Conservation (phyloP, 2,888 invertebrate species). For the Drosophila diplacantha region DNA sequence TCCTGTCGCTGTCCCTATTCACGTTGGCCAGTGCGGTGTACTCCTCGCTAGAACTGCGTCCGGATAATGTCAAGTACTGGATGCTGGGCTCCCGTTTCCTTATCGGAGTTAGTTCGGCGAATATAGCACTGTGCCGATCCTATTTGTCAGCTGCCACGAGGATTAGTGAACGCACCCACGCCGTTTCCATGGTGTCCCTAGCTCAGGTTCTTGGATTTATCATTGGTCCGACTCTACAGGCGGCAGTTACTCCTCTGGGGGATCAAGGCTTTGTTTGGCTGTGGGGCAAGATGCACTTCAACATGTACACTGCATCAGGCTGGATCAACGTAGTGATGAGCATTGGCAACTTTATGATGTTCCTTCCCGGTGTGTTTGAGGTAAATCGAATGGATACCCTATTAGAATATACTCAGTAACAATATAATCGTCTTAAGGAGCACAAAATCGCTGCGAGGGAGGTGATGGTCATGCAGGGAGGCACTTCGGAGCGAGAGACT, state of each 20-base stretch:
- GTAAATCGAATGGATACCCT: constrained; percentile 70
- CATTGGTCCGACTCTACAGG: constrained; percentile 90
- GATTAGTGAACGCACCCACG: constrained; percentile 87
- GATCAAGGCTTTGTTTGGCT: constrained; percentile 80
- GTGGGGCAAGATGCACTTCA: constrained; percentile 81
- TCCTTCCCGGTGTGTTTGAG: constrained; percentile 86
- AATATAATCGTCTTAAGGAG: constrained; percentile 75
- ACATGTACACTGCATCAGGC: constrained; percentile 92
- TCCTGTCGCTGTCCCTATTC: constrained; percentile 85
- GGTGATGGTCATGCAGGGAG: constrained; percentile 86
- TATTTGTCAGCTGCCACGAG: constrained; percentile 92
- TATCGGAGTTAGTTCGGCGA: constrained; percentile 89
- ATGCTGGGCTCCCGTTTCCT: constrained; percentile 88
- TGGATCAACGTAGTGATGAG: constrained; percentile 90
- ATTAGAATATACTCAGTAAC: not conserved
- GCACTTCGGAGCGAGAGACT: constrained; percentile 85
- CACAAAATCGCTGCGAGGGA: constrained; percentile 87
- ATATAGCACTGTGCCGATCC: constrained; percentile 89
- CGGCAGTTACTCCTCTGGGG: constrained; percentile 88
- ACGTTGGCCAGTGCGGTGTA: constrained; percentile 86
- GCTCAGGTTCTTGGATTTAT: constrained; percentile 93
- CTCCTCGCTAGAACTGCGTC: constrained; percentile 85
- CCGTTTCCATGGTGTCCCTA: constrained; percentile 89
- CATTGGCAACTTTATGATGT: constrained; percentile 84
- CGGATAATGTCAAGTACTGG: constrained; percentile 83